Evolutionary conservation across 92 coral and sea anemone species (phyloP).

Genomic region (Zoanthus sociatus): DNA sequence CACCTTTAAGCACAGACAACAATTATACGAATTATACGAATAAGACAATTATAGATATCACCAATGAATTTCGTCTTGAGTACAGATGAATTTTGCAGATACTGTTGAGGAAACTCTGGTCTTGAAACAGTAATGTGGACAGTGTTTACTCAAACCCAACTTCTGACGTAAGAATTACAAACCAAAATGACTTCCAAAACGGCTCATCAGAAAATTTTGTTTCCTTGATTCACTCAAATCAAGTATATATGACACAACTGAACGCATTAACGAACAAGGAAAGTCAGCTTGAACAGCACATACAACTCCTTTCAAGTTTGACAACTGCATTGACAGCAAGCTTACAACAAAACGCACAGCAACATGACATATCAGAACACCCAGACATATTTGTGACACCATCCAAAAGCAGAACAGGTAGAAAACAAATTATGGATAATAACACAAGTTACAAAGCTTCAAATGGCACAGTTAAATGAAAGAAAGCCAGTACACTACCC

Average conservation of each 20-base stretch:
- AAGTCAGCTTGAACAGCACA: neutral
- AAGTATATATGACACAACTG: neutral
- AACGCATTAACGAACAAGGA: neutral
- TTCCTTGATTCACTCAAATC: neutral
- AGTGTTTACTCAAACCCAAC: neutral
- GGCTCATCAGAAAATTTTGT: neutral
- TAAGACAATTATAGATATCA: neutral
- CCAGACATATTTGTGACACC: too few relatives aligned
- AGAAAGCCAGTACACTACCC: too few relatives aligned
- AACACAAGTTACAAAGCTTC: too few relatives aligned
- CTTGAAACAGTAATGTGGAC: conserved; percentile 5
- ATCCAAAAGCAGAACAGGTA: too few relatives aligned
- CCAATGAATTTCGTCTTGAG: neutral
- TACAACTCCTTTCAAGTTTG: conserved; percentile 8
- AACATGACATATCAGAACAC: neutral
- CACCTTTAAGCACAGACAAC: neutral
- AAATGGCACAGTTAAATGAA: too few relatives aligned
- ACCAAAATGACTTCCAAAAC: neutral
- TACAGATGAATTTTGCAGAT: neutral
- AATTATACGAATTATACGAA: neutral
- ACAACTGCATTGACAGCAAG: conserved; percentile 11
- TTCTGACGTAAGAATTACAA: neutral
- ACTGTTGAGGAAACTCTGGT: neutral
- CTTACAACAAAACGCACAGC: conserved; percentile 7
- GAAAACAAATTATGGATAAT: too few relatives aligned